Evolutionary conservation across 2,113 vertebrate genomes (phyloP), one percentile per base, ranked within the genome.

Genomic region (Microcebus lehilahytsara): DNA sequence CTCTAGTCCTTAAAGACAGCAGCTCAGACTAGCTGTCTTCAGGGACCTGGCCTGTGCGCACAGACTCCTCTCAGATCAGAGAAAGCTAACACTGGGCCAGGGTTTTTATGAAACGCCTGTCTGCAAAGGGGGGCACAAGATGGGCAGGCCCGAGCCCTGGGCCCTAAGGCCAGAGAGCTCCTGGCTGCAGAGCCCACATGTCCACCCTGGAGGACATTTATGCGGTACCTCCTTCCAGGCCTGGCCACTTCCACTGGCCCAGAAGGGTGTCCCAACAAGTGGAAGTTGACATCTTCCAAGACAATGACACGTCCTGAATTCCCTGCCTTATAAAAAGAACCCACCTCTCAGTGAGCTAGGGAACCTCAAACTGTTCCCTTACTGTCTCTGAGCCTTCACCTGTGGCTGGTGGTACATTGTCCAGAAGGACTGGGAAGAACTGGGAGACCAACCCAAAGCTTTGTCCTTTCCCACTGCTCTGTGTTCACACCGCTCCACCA

Each of bases 381-480:
- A 6, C 46, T 27, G 19, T 79, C 30, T 34, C 78, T 32, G 37
- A 77, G 19, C 60, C 71, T 64, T 77, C 34, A 0, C 34, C 13
- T 20, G 5, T 7, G 56, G 32, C 79, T 64, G 56, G 42, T 30
- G 64, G 60, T 56, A 22, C 62, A 1, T 56, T 16, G 23, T 10
- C 53, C 37, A 62, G 85, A 67, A 69, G 30, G 34, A 3, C 32
- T 1, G 34, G 49, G 40, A 64, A 19, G 42, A 30, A 5, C 1
- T 0, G 4, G 58, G 34, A 62, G 27, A 46, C 42, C 56, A 20
- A 23, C 25, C 37, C 79, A 23, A 20, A 67, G 30, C 51, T 37
- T 58, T 10, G 51, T 22, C 2, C 49, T 53, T 66, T 11, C 14
- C 30, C n/a, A 2, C 22, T 2, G 0, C 2, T 0, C n/a, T 16